A percentile compares a stretch with the other conserved stretches of the same genome.
Conservation (phyloP, 2,888 invertebrate genomes). For the Cheilosia pagana region DNA sequence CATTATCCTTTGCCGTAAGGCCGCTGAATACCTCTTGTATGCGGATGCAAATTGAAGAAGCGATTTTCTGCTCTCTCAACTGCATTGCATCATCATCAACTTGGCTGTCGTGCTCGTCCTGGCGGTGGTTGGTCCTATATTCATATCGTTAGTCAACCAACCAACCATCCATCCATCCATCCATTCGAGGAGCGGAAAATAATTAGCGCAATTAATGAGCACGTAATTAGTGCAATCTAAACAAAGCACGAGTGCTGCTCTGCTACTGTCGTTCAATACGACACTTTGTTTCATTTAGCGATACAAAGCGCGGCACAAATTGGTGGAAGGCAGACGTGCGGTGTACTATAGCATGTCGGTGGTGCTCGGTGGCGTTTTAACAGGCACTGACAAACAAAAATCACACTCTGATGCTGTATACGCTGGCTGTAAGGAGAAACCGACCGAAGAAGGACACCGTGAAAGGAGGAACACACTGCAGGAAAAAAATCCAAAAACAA, state of each 20-base stretch:
- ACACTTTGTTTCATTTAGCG: constrained; percentile 72
- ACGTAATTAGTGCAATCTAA: constrained; percentile 80
- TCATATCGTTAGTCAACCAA: constrained; percentile 48
- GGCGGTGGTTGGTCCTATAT: constrained; percentile 31
- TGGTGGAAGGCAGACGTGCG: constrained; percentile 47
- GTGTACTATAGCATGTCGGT: constrained; percentile 14
- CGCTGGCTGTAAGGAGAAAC: constrained; percentile 57
- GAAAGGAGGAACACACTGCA: constrained; percentile 43
- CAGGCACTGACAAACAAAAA: constrained; percentile 42
- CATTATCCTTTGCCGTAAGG: constrained; percentile 41
- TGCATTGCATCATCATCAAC: constrained; percentile 67
- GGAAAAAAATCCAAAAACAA: background rate
- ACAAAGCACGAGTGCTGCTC: constrained; percentile 68
- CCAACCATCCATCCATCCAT: constrained; percentile 60
- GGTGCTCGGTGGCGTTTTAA: constrained; percentile 20
- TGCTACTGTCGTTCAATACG: constrained; percentile 67
- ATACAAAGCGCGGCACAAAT: constrained; percentile 68
- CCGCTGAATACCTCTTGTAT: constrained; percentile 22
- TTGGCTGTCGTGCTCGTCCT: constrained; percentile 1
- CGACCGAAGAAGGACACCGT: constrained; percentile 49
- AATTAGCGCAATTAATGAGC: constrained; percentile 82
- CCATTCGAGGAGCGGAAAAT: constrained; percentile 78
- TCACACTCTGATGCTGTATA: background rate
- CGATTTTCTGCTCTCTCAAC: constrained; percentile 63
- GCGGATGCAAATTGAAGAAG: constrained; percentile 63